Evolutionary conservation across 2,113 vertebrate species (phyloP).

Genomic region (Antechinus flavipes): DNA sequence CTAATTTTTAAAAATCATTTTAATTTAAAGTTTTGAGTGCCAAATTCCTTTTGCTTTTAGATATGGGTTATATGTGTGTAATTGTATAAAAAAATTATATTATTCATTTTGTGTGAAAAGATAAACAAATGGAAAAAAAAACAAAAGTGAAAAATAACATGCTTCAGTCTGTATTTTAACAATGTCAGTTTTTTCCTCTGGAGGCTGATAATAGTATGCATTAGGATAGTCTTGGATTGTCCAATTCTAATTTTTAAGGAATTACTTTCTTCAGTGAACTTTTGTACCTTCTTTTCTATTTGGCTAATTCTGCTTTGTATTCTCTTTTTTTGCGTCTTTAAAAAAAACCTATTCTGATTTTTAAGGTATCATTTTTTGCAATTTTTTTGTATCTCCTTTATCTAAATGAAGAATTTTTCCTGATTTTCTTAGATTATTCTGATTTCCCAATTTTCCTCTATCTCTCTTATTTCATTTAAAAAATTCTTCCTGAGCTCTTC

Average conservation of each 20-base stretch:
- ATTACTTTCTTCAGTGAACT: neutral
- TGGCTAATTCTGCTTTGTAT: no score
- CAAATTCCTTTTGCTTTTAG: neutral
- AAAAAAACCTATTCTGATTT: neutral
- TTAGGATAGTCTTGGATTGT: neutral
- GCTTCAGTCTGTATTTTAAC: neutral
- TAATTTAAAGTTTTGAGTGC: neutral
- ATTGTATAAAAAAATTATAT: neutral
- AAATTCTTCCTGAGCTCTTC: neutral
- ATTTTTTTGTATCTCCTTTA: neutral
- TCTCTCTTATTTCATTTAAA: neutral
- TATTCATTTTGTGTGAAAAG: neutral
- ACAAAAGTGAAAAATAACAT: neutral
- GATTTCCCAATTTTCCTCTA: neutral
- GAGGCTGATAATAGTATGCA: neutral
- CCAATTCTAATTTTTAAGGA: neutral
- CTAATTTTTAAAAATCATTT: neutral
- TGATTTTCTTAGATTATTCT: neutral
- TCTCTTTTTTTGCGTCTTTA: no score
- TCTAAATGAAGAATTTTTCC: neutral
- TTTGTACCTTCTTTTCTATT: no score
- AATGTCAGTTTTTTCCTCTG: neutral
- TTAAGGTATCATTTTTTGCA: neutral
- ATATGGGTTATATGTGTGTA: no score
- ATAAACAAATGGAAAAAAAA: neutral